Base-by-base conservation (phyloP, 2,888 invertebrate species). In the Silvanus unidentatus region DNA sequence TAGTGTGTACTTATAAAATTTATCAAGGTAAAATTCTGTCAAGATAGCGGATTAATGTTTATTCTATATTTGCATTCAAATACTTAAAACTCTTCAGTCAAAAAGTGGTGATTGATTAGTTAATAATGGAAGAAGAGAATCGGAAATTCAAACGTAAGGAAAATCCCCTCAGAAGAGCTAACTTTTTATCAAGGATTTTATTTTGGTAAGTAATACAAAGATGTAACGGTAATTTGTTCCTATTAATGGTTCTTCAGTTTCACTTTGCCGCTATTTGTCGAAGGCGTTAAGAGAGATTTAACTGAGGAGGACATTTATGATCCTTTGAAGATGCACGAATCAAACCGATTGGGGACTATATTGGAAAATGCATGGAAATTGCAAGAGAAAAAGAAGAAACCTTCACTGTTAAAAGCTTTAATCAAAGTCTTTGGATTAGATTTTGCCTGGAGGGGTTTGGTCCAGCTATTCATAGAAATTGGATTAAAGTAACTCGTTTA, bases 301-400 rank as follows among this genome's bases (percentile, higher is more conserved):
- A 69, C 68, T 37, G 70, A 74, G 42, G 65, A 71, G 32, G 77
- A 78, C 58, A 61, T 78, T 12, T 75, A 71, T 51, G 66, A 68
- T 48, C 67, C 72, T 8, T 62, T 76, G 2, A 61, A 65, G 42
- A 66, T 68, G 30, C 75, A 77, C 52, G 63, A 65, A 40, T 75
- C 76, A 0, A 61, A 44, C 11, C 30, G 39, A 13, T 58, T 77
- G 14, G 75, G 75, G 10, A 62, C 72, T 44, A 61, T 54, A 41
- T 55, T 77, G 11, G 69, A 73, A 58, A 42, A 44, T 16, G 57
- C 58, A n/a, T 68, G 68, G 68, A 39, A 48, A 8, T 42, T 53
- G n/a, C 57, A 67, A 50, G 36, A 49, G 13, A 45, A 44, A 9
- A 56, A 55, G 8, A 50, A 49, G 12, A 50, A 59, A 13, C 62